Base-by-base conservation (phyloP, 2,888 invertebrate genomes). In the Temnothorax rugatulus region DNA sequence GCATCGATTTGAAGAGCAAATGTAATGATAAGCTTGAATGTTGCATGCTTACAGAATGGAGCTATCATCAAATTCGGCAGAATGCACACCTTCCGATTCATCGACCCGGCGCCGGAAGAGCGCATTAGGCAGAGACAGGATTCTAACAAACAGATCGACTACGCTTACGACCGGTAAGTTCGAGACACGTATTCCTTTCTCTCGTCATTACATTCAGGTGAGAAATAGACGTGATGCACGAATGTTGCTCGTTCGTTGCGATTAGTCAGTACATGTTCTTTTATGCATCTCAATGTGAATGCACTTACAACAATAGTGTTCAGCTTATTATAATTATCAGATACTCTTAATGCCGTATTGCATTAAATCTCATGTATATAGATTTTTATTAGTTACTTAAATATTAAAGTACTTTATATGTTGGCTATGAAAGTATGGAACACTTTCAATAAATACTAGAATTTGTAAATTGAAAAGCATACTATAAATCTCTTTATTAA, bases 41-140 rank as follows among this genome's bases (percentile, higher is more conserved):
- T 47, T 41, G 15, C 38, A 13, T 85, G 9, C 38, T 94, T 93
- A 21, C 95, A 97, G 97, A 98, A 98, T 95, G 98, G 98, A 86
- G 97, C 97, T 91, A 96, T 98, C 88, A 97, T 98, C 84, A 98
- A 98, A 96, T 98, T 98, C 95, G 98, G 98, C 73, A 96, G 98
- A 90, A 97, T 98, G 92, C 98, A 98, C 92, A 98, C 97, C 59
- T 98, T 98, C 95, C 96, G 98, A 90, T 98, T 98, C 95, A 96
- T 98, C 92, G 98, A 98, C 95, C 98, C 98, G 41, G 96, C 97
- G 82, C 97, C 97, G 88, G 98, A 98, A 95, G 97, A 97, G 90
- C 96, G 97, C 90, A 97, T 97, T 92, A 96, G 97, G 94, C 96
- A 97, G 91, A 97, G 97, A 93, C 96, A 97, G 84, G 97, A 97